phyloP scores from a whole-genome alignment of 2,888 invertebrate genomes.

The Cabera pusaria region DNA sequence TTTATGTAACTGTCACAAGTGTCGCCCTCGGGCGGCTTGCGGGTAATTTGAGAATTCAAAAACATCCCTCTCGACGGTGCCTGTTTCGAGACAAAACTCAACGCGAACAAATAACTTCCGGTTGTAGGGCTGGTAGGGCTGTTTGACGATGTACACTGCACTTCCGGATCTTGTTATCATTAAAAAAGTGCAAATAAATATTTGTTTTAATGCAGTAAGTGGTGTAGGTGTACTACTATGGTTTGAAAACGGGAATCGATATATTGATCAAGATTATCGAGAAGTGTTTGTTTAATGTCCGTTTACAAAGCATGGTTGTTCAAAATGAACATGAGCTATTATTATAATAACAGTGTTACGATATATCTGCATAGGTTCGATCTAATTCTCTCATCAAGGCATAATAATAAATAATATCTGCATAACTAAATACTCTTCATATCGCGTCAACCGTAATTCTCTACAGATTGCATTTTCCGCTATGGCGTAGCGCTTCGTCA shows the following conservation, averaged over 20 bases:
- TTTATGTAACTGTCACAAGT: constrained; percentile 19
- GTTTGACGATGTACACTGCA: constrained; percentile 5
- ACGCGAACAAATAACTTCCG: constrained; percentile 25
- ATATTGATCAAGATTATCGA: too few relatives aligned
- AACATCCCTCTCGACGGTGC: constrained; percentile 23
- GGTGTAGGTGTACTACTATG: too few relatives aligned
- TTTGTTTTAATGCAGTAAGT: too few relatives aligned
- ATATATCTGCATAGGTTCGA: too few relatives aligned
- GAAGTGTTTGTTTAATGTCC: too few relatives aligned
- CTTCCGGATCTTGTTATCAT: background rate
- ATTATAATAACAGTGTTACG: too few relatives aligned
- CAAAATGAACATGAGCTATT: too few relatives aligned
- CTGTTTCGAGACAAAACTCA: constrained; percentile 28
- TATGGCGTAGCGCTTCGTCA: constrained; percentile 27
- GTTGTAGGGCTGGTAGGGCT: constrained; percentile 11
- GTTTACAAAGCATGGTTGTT: too few relatives aligned
- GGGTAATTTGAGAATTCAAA: constrained; percentile 39
- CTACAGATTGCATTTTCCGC: constrained; percentile 46
- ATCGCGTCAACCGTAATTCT: constrained; percentile 34
- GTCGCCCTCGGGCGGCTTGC: constrained; percentile 17
- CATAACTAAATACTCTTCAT: too few relatives aligned
- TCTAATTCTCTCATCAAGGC: too few relatives aligned
- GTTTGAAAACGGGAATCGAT: too few relatives aligned
- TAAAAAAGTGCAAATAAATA: constrained; percentile 5
- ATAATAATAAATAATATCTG: too few relatives aligned